phyloP scores from a whole-genome alignment of 2,113 vertebrate species.

The Gulo gulo region DNA sequence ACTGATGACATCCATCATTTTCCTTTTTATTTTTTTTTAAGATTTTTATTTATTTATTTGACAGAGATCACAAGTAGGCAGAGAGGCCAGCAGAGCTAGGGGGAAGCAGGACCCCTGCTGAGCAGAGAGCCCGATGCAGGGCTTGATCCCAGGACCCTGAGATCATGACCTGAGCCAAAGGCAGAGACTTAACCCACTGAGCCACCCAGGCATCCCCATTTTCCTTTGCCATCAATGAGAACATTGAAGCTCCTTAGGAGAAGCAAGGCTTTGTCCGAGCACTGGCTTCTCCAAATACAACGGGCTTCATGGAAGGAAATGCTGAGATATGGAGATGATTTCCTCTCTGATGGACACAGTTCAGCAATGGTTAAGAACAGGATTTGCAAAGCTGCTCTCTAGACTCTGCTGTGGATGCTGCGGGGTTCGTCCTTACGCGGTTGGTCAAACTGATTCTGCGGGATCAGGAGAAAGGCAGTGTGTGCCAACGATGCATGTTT shows the following conservation, averaged over 20 bases:
- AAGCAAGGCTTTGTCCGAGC: background rate
- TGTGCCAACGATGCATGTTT: background rate
- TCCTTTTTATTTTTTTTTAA: background rate
- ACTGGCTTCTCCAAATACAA: background rate
- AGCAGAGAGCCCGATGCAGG: no score
- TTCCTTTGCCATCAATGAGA: background rate
- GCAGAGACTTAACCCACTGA: no score
- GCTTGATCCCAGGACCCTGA: no score
- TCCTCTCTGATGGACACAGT: background rate
- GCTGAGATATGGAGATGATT: no score
- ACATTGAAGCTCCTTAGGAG: background rate
- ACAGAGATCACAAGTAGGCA: no score
- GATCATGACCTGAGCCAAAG: no score
- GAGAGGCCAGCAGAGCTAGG: no score
- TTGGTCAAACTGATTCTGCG: background rate
- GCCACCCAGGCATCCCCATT: background rate
- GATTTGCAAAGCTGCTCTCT: background rate
- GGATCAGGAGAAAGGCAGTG: background rate
- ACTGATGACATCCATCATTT: background rate
- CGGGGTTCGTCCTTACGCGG: fast-evolving
- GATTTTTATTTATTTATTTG: no score
- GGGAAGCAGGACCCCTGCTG: no score
- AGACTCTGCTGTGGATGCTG: background rate
- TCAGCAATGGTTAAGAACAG: background rate
- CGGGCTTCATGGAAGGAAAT: background rate